Evolutionary conservation across 2,797 vertebrate species (phyloP), one percentile per base, ranked within the genome.

Genomic region (Paratrypauchen microcephalus): DNA sequence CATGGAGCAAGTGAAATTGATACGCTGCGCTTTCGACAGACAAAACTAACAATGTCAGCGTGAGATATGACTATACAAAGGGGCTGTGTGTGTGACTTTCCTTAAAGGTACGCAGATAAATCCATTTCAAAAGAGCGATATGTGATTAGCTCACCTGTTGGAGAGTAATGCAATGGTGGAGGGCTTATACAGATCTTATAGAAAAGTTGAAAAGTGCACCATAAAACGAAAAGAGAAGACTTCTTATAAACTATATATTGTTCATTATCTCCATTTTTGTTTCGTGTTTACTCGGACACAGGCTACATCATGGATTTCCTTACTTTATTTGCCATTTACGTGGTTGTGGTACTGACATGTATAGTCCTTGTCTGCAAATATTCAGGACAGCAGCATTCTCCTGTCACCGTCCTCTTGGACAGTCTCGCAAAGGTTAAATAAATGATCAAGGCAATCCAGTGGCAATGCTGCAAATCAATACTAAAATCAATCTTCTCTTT

Each of bases 241-340:
- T 45, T 45, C 2, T 36, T 45, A 45, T 16, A 45, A 45, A 15
- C 4, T 8, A 45, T 45, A 15, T 15, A 45, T 45, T 58, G 24
- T 57, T 57, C 0, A 59, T 19, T 32, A 59, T 18, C 3, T 59
- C 28, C 6, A 30, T 32, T 30, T 30, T 28, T 79, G 77, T 68
- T 45, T 52, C 0, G 4, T 32, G 8, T 1, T 19, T 6, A 68
- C 83, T 84, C 69, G 87, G 80, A 85, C 76, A 1, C 76, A 86
- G 88, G 75, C 48, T 72, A 65, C 72, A 99, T 64, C 72, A 99
- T 99, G 97, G 97, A 99, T 48, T 99, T 99, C 82, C 90, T 98
- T 80, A 90, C 89, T 0, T 92, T 99, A 18, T 96, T 98, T 77
- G 65, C 86, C 0, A 19, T 95, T 24, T 99, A 99, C 78, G 71